These are phyloP conservation scores for Psophia crepitans DNA, from an alignment of 2,113 vertebrate species.

Conservation along the genomic window DNA sequence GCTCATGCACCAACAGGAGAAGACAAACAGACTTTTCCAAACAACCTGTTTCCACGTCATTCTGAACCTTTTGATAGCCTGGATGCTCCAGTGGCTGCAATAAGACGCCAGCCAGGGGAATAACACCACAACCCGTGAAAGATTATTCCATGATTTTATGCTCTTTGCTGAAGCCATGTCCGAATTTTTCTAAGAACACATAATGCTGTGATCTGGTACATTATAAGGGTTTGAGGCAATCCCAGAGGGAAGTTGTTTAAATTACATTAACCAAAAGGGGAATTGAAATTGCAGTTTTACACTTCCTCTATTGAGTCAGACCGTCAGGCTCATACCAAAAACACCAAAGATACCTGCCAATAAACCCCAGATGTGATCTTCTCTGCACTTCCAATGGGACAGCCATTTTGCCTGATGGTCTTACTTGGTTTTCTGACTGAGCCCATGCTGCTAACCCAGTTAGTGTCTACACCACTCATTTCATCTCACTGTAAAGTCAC, in stretches of 20 bases:
- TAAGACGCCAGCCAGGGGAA: background rate
- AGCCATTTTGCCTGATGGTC: background rate
- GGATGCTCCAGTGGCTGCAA: background rate
- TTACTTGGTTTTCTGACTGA: background rate
- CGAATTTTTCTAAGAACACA: background rate
- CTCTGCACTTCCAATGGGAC: background rate
- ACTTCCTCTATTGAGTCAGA: background rate
- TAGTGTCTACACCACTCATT: background rate
- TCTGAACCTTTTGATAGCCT: background rate
- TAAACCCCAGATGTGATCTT: background rate
- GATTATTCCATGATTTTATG: background rate
- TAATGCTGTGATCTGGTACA: background rate
- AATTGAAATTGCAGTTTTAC: conserved; percentile 33
- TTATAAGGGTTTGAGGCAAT: background rate
- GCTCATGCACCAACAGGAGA: background rate
- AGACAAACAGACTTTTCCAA: background rate
- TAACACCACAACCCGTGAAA: background rate
- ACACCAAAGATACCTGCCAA: background rate
- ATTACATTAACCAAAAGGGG: conserved; percentile 5
- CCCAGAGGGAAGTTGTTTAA: background rate
- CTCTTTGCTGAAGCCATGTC: background rate
- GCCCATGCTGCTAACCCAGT: background rate
- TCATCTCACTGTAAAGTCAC: background rate
- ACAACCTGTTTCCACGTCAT: background rate
- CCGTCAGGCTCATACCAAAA: background rate